Evolutionary conservation across 2,113 vertebrate species (phyloP).

Genomic region (Dissostichus mawsoni): DNA sequence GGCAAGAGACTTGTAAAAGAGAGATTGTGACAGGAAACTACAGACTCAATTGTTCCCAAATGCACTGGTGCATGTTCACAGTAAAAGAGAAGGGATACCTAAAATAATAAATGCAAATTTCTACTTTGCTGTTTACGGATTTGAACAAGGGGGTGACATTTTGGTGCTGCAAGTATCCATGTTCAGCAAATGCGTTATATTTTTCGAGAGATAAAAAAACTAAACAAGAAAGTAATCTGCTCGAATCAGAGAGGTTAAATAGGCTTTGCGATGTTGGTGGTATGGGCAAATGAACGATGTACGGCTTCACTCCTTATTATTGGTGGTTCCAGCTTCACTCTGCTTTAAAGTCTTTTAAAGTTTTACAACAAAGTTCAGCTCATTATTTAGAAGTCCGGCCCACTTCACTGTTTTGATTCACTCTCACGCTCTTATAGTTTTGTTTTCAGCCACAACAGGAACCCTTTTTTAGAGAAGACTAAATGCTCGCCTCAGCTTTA

Average conservation of each 20-base stretch:
- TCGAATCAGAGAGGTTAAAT: too few relatives aligned
- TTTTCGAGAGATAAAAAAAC: too few relatives aligned
- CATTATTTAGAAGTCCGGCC: neutral
- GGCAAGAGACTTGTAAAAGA: conserved; percentile 44
- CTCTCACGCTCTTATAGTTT: neutral
- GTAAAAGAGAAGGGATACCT: conserved; percentile 28
- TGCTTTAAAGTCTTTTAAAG: neutral
- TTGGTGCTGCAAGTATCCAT: neutral
- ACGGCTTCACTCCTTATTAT: too few relatives aligned
- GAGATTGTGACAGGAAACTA: conserved; percentile 45
- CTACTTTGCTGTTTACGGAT: neutral
- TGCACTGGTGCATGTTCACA: conserved; percentile 43
- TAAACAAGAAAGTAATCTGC: too few relatives aligned
- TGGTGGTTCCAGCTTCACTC: neutral
- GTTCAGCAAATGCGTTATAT: neutral
- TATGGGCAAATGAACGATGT: too few relatives aligned
- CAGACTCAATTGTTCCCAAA: conserved; percentile 52
- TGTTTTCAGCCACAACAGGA: neutral
- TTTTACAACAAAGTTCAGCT: neutral
- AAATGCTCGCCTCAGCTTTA: too few relatives aligned
- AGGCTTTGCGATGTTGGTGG: too few relatives aligned
- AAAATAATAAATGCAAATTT: conserved; percentile 22
- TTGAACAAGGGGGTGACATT: neutral
- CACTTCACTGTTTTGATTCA: neutral
- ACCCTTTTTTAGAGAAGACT: neutral